Percentiles rank a stretch among this genome's conserved stretches.
phyloP scores from a whole-genome alignment of 1,140 invertebrate genomes.

The Lycorma delicatula region DNA sequence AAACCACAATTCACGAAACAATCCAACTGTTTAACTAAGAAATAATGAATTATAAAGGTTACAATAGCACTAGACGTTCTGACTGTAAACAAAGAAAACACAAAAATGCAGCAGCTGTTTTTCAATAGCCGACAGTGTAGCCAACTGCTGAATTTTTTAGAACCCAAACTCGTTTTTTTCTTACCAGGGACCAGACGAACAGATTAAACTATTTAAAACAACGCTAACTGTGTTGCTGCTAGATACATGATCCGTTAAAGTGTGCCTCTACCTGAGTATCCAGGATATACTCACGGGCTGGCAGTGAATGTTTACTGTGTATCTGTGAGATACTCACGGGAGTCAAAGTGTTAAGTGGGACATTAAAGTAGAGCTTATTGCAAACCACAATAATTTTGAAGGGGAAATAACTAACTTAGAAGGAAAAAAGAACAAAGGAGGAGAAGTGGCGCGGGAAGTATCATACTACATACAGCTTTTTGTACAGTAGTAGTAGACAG shows the following conservation, averaged over 20 bases:
- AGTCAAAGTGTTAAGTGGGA: too few relatives aligned
- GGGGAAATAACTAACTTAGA: too few relatives aligned
- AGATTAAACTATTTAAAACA: background rate
- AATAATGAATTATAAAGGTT: background rate
- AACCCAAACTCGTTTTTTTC: background rate
- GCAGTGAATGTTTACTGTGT: background rate
- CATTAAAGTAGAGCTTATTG: too few relatives aligned
- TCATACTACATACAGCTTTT: too few relatives aligned
- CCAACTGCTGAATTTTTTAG: background rate
- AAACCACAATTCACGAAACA: background rate
- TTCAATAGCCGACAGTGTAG: background rate
- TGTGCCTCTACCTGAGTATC: background rate
- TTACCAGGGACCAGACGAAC: background rate
- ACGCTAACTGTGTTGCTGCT: background rate
- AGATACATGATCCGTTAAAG: background rate
- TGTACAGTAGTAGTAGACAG: too few relatives aligned
- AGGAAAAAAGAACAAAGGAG: too few relatives aligned
- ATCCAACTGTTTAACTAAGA: background rate
- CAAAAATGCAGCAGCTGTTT: background rate
- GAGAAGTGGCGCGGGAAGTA: too few relatives aligned
- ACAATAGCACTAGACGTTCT: background rate
- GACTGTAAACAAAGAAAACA: background rate
- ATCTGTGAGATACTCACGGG: background rate
- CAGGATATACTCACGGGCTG: background rate
- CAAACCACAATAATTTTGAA: too few relatives aligned